phyloP scores from a whole-genome alignment of 2,888 invertebrate genomes.

The Auanema freiburgensis region DNA sequence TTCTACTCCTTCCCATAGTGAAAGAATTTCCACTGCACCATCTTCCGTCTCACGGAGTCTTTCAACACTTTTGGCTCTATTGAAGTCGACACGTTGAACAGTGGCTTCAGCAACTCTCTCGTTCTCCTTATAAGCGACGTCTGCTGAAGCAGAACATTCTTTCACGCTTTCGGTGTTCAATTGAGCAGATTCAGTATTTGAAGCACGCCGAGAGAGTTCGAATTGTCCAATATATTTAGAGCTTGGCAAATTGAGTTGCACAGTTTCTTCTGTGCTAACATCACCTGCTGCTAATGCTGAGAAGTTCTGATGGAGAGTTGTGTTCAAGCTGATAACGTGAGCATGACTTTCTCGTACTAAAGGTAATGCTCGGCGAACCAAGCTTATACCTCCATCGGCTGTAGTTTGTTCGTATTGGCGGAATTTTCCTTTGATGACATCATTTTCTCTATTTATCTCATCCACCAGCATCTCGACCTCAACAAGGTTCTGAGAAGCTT shows the following conservation, averaged over 20 bases:
- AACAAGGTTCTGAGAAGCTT: slow-evolving; percentile 31
- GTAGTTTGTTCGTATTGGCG: slow-evolving; percentile 32
- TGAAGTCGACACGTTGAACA: slow-evolving; percentile 23
- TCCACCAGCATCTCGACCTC: slow-evolving; percentile 43
- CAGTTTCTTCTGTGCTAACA: slow-evolving; percentile 29
- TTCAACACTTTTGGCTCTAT: slow-evolving; percentile 20
- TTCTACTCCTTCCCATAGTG: slow-evolving; percentile 52
- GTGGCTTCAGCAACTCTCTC: slow-evolving; percentile 22
- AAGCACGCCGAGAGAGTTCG: slow-evolving; percentile 21
- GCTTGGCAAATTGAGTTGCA: slow-evolving; percentile 32
- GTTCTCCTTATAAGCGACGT: slow-evolving; percentile 23
- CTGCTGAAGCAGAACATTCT: slow-evolving; percentile 23
- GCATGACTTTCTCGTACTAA: slow-evolving; percentile 36
- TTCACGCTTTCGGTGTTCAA: slow-evolving; percentile 24
- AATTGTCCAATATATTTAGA: slow-evolving; percentile 7
- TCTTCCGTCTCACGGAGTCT: slow-evolving; percentile 35
- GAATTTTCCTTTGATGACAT: slow-evolving; percentile 23
- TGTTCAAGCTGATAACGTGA: slow-evolving; percentile 43
- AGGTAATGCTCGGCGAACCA: slow-evolving; percentile 37
- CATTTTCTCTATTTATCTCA: slow-evolving; percentile 37
- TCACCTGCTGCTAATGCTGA: slow-evolving; percentile 38
- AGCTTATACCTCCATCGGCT: slow-evolving; percentile 33
- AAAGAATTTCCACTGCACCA: slow-evolving; percentile 49
- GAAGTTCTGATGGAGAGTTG: slow-evolving; percentile 37
- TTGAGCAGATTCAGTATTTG: slow-evolving; percentile 26